Evolutionary conservation across 2,797 vertebrate genomes (phyloP), one percentile per base, ranked within the genome.

Genomic region (Acanthurus lineatus): DNA sequence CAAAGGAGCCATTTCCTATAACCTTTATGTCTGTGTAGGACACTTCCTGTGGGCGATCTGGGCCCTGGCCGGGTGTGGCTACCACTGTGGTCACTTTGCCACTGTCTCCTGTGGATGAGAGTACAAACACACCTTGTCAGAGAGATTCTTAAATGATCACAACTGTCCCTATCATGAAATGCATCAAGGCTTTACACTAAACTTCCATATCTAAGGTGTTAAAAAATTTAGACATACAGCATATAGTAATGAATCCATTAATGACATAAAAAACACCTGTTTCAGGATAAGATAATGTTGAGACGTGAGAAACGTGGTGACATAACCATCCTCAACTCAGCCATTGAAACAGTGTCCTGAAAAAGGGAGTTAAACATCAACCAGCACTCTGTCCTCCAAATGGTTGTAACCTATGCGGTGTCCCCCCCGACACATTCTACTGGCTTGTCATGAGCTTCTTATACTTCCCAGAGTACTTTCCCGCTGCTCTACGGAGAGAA

Each of bases 1-100:
- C 97, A 22, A 98, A 98, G 0, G 97, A 98, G 75, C 97, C 97
- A 91, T 97, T 98, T 79, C 97, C 97, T 74, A 98, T 98, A 88
- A 97, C 97, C 91, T 98, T 98, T 89, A 97, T 97, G 91, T 98
- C 97, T 1, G 96, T 97, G 92, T 98, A 98, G n/a, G 97, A 97
- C 87, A 98, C 97, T 91, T 98, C 97, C 90, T 98, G 96, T 28
- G 97, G 96, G 78, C 96, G 96, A 78, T 98, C 97, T 0, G 96
- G 95, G 60, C 97, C 97, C 90, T 98, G 97, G 65, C 97, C 97
- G 0, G 97, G 95, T 9, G 97, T 98, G 79, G 97, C 97, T 85
- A 98, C 96, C 77, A 98, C 97, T 0, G 97, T 98, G 42, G 96
- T 98, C 93, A 98, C 96, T 93, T 97, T 97, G 65, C 96, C 94